Evolutionary conservation across 2,797 vertebrate genomes (phyloP).

Genomic region (Gallinago stenura): DNA sequence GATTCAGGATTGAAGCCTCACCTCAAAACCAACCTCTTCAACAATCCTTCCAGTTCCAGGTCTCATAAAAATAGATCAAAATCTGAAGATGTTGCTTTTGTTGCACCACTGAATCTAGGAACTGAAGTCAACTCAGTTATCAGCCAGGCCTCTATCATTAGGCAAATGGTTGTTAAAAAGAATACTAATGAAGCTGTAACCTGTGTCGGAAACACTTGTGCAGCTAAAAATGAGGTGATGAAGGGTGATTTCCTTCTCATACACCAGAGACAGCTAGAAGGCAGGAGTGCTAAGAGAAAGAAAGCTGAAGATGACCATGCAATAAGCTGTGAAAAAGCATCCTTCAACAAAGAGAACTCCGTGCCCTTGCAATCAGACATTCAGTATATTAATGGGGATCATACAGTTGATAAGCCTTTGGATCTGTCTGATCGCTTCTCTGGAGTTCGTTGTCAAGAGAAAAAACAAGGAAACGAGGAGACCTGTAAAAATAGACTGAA

Average conservation of each 20-base stretch:
- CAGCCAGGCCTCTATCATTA: slow-evolving; percentile 65
- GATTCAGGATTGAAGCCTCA: slow-evolving; percentile 65
- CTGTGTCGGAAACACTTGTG: slow-evolving; percentile 26
- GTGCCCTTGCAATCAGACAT: slow-evolving; percentile 28
- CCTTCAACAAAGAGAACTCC: slow-evolving; percentile 76
- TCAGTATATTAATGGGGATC: slow-evolving; percentile 63
- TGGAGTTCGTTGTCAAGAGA: slow-evolving; percentile 69
- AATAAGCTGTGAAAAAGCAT: slow-evolving; percentile 64
- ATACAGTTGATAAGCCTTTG: slow-evolving; percentile 76
- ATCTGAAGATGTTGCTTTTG: slow-evolving; percentile 76
- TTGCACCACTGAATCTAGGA: slow-evolving; percentile 67
- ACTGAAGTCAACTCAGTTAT: slow-evolving; percentile 67
- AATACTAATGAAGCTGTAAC: slow-evolving; percentile 52
- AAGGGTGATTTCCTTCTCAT: not conserved
- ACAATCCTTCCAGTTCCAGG: slow-evolving; percentile 59
- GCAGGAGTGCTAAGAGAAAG: slow-evolving; percentile 80
- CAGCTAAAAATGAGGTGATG: slow-evolving; percentile 23
- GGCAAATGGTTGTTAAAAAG: slow-evolving; percentile 70
- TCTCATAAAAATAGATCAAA: slow-evolving; percentile 78
- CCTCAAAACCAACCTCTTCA: slow-evolving; percentile 69
- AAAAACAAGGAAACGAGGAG: slow-evolving; percentile 68
- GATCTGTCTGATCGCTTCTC: slow-evolving; percentile 84
- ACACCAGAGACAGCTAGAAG: slow-evolving; percentile 62
- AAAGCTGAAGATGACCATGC: slow-evolving; percentile 75
- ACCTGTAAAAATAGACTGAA: slow-evolving; percentile 72